Base-by-base conservation (phyloP, 2,888 invertebrate species). In the Choristoneura rosaceana region DNA sequence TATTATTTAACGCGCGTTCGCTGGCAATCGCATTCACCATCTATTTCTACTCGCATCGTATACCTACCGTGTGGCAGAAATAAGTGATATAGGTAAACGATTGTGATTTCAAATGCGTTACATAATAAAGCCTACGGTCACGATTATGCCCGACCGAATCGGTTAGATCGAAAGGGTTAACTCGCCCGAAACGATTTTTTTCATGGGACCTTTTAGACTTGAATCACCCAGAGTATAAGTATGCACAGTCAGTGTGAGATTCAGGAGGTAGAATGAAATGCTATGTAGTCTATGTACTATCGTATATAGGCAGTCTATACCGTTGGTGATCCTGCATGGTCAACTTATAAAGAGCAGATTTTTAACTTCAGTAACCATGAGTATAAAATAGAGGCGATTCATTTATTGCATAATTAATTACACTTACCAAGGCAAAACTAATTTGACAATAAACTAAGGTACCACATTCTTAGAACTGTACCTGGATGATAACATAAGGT, bases 381-480 rank as follows among this genome's bases (percentile, higher is more conserved):
- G 66, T 69, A 64, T 60, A 59, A 62, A 25, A 65, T 47, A 14
- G 58, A 45, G 45, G 38, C 15, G 67, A 59, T 71, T 63, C 62
- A 63, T 38, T 68, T 71, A 50, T 15, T 60, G 34, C 38, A 65
- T 61, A 68, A 68, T 59, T 61, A 68, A 68, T 59, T 70, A 70
- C 58, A 71, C 71, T 67, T 71, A 71, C 62, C 62, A 71, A 74
- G 69, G 84, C 81, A 81, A 82, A 82, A 83, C 80, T 78, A 78
- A 80, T 75, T 78, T 75, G 81, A 83, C 78, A 79, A 82, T 80
- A 80, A 80, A 79, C 82, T 82, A 81, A 84, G 88, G 89, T 87
- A 84, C 87, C 73, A 58, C 38, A 86, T 91, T 91, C 91, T 91
- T 90, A 81, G 91, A 91, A 91, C 87, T 77, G 88, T 83, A 90